Conservation (phyloP, 2,888 invertebrate species). For the Tetranychus piercei region DNA sequence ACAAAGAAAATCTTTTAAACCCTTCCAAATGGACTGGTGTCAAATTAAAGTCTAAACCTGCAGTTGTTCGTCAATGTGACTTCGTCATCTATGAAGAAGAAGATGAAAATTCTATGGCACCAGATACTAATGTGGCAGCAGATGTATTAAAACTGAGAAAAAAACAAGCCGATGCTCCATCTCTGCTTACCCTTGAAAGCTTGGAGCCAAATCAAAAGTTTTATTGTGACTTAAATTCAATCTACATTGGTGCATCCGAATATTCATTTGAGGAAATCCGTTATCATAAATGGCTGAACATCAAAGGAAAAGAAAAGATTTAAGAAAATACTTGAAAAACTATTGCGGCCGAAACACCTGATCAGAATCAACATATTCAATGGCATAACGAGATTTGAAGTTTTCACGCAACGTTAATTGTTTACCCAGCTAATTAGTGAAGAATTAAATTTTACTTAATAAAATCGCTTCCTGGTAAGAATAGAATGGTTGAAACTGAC, state of each 20-base stretch:
- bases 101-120: not conserved
- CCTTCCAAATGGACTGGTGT: conserved; percentile 49
- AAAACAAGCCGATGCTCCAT: conserved; percentile 23
- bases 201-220: conserved; percentile 43
- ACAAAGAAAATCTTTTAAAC: conserved; percentile 31
- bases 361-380: too few relatives aligned
- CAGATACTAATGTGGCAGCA: not conserved
- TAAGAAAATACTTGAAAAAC: too few relatives aligned
- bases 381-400: too few relatives aligned
- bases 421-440: too few relatives aligned
- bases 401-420: too few relatives aligned
- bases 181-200: conserved; percentile 44
- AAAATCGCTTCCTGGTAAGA: too few relatives aligned
- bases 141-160: conserved; percentile 33
- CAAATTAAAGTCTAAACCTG: conserved; percentile 28
- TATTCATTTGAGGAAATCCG: conserved; percentile 51
- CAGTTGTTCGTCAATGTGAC: conserved; percentile 20
- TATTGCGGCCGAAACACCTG: too few relatives aligned
- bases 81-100: conserved; percentile 28
- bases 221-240: conserved; percentile 49
- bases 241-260: conserved; percentile 46
- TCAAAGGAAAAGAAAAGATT: not conserved
- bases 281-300: not conserved
- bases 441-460: too few relatives aligned
- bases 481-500: too few relatives aligned